Percentiles rank a stretch among this genome's conserved stretches.
phyloP scores from a whole-genome alignment of 2,888 invertebrate species.

The Digitonthophagus gazella region DNA sequence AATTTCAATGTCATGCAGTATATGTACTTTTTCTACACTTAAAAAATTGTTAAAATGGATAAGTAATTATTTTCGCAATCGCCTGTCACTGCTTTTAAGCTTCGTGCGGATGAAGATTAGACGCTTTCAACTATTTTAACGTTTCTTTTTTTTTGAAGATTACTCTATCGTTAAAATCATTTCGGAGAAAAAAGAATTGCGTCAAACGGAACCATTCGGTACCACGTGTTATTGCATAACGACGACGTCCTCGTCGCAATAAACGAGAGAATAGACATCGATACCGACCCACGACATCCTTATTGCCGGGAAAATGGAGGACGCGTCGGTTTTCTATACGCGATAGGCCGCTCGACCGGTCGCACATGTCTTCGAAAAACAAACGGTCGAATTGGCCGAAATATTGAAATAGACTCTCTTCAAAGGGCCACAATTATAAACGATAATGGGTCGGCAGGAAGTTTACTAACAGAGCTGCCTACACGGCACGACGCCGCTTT shows the following conservation, averaged over 20 bases:
- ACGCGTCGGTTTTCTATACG: neutral
- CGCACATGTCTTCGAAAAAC: constrained; percentile 17
- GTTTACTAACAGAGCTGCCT: constrained; percentile 40
- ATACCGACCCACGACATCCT: constrained; percentile 2
- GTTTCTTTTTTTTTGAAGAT: too few relatives aligned
- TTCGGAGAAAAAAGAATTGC: neutral
- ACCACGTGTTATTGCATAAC: constrained; percentile 6
- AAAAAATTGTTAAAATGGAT: too few relatives aligned
- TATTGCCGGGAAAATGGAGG: neutral
- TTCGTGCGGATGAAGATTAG: too few relatives aligned
- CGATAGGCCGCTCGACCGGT: constrained; percentile 1
- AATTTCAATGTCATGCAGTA: too few relatives aligned
- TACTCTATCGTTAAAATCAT: too few relatives aligned
- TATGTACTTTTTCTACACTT: too few relatives aligned
- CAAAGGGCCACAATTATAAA: constrained; percentile 39
- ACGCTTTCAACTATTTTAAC: too few relatives aligned
- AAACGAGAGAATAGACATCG: neutral
- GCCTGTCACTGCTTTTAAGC: too few relatives aligned
- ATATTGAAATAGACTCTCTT: constrained; percentile 31
- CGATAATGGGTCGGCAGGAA: constrained; percentile 36
- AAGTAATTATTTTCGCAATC: too few relatives aligned
- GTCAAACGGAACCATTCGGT: neutral
- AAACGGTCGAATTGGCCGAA: constrained; percentile 24
- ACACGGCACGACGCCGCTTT: constrained; percentile 26
- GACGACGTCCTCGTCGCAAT: neutral